Base-by-base conservation (phyloP, 92 coral and sea anemone genomes). In the Bergia sp. region DNA sequence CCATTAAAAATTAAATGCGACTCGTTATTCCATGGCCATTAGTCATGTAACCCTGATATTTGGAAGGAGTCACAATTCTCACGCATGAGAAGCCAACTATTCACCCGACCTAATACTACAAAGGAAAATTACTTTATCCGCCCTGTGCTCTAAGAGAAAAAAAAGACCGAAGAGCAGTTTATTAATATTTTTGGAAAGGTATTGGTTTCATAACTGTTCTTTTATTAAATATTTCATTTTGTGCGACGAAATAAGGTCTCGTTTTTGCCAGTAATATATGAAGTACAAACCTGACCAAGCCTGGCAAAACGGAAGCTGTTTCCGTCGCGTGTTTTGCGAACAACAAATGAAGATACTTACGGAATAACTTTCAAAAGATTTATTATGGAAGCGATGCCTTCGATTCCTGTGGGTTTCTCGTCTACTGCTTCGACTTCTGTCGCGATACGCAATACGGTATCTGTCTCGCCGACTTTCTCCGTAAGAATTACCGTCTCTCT, bases 401-500 rank as follows among this genome's bases (percentile, higher is more conserved):
- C 93, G 93, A 77, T 74, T 81, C 21, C 89, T 87, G 74, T 92
- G 88, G 44, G 93, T 94, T 55, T 91, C 91, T 53, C 92, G 93
- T 64, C 94, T 88, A 45, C 92, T 85, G 76, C 98, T 94, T 8
- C 96, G 93, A 93, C 96, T 95, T 80, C 97, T 80, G 20, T 88
- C 85, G 61, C 90, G 90, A 85, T 82, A 90, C 41, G 90, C 50
- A 11, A 39, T 82, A 39, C 83, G 89, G 29, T 91, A 81, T 76
- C 77, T 82, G n/a, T 92, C 94, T 76, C 90, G 90, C 45, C 92
- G 92, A 77, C 18, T 89, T 8, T 89, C 94, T 23, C 82, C 7
- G 37, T 21, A 82, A 38, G 90, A 81, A 77, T 88, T 89, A 12
- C 82, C 53, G 74, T 89, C 94, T 18, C 73, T 89, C 81, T 86